phyloP scores from a whole-genome alignment of 2,888 invertebrate genomes.

The Campaea margaritaria region DNA sequence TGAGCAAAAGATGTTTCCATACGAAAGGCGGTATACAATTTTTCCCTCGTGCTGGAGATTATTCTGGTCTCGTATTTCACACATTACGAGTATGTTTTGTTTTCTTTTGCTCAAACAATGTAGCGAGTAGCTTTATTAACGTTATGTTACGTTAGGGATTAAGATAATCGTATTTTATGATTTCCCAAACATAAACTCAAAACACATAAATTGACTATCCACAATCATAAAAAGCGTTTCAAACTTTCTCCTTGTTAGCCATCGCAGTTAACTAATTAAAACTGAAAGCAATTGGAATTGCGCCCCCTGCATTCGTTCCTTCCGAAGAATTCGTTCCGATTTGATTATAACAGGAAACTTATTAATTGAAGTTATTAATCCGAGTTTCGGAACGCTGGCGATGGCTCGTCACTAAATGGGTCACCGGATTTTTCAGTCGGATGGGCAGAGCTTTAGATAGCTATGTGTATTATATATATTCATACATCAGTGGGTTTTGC shows the following conservation, averaged over 20 bases:
- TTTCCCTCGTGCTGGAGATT: too few relatives aligned
- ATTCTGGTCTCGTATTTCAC: too few relatives aligned
- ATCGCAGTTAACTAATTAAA: constrained; percentile 66
- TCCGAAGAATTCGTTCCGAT: constrained; percentile 62
- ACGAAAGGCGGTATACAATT: too few relatives aligned
- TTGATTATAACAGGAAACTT: constrained; percentile 66
- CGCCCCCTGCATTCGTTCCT: constrained; percentile 43
- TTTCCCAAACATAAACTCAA: too few relatives aligned
- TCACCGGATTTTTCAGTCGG: constrained; percentile 65
- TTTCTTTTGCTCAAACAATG: too few relatives aligned
- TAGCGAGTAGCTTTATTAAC: too few relatives aligned
- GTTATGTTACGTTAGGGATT: too few relatives aligned
- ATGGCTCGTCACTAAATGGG: constrained; percentile 52
- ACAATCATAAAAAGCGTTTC: too few relatives aligned
- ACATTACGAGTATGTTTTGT: too few relatives aligned
- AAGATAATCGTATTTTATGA: too few relatives aligned
- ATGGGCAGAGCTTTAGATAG: constrained; percentile 47
- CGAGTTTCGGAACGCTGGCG: constrained; percentile 22
- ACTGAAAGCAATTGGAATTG: constrained; percentile 51
- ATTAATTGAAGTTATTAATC: constrained; percentile 65
- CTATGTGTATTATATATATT: constrained; percentile 20
- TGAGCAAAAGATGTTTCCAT: too few relatives aligned
- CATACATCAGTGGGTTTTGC: background rate
- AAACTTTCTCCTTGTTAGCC: constrained; percentile 20
- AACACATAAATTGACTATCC: too few relatives aligned